Conservation (phyloP, 2,797 vertebrate species). For the Arrhamphus sclerolepis region DNA sequence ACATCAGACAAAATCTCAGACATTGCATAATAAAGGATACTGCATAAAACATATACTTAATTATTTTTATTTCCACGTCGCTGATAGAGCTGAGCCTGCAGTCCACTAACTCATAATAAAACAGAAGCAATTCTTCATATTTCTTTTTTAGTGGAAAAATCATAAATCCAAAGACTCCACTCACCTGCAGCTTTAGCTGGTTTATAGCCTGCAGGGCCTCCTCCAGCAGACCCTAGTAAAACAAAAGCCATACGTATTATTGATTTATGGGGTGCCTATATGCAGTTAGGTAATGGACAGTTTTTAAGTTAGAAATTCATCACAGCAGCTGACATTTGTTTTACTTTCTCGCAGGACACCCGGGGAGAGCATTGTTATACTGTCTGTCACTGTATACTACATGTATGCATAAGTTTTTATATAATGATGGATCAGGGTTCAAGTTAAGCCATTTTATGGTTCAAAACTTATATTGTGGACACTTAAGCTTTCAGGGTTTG, state of each 20-base stretch:
- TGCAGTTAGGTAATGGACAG: constrained; percentile 29
- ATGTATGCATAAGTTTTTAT: background rate
- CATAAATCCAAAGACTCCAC: constrained; percentile 39
- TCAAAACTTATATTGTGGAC: background rate
- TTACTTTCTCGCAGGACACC: constrained; percentile 4
- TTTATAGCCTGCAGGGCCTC: constrained; percentile 75
- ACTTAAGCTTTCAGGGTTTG: background rate
- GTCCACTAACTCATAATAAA: constrained; percentile 2
- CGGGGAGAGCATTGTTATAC: background rate
- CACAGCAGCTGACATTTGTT: constrained; percentile 15
- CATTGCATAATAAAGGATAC: background rate
- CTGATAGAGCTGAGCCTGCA: background rate
- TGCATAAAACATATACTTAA: background rate
- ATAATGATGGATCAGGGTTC: too few relatives aligned
- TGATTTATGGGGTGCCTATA: constrained; percentile 37
- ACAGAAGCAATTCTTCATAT: constrained; percentile 19
- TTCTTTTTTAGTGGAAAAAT: constrained; percentile 16
- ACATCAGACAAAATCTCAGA: background rate
- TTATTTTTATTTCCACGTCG: background rate
- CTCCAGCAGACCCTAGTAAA: constrained; percentile 75
- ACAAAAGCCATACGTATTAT: constrained; percentile 44
- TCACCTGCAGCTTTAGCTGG: constrained; percentile 82
- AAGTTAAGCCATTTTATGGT: too few relatives aligned
- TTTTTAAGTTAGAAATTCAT: constrained; percentile 20
- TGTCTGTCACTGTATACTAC: background rate